These are phyloP conservation scores for Zaprionus bogoriensis DNA, from an alignment of 2,888 invertebrate species.

Conservation along the genomic window DNA sequence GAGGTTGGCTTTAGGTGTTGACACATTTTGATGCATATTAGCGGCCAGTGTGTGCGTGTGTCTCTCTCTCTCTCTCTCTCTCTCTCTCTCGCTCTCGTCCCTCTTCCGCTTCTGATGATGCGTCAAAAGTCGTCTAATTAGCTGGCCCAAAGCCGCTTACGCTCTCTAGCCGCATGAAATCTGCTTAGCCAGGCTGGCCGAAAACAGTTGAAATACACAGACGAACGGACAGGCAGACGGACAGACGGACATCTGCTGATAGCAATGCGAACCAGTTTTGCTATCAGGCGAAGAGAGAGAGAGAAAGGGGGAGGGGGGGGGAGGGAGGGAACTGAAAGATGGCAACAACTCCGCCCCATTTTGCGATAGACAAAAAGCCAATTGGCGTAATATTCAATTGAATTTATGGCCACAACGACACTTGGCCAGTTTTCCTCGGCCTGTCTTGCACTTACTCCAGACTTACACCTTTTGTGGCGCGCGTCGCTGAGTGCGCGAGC, in stretches of 20 bases:
- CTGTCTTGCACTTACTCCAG: constrained; percentile 10
- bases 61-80: background rate
- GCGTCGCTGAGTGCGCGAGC: background rate
- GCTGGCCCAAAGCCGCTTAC: constrained; percentile 73
- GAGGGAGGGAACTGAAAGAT: too few species aligned
- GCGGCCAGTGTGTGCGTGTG: constrained; percentile 37
- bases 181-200: constrained; percentile 59
- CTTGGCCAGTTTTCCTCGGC: constrained; percentile 53
- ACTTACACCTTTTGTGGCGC: constrained; percentile 63
- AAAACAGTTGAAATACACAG: constrained; percentile 28
- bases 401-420: constrained; percentile 79
- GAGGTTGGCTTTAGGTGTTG: constrained; percentile 67
- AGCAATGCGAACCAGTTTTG: constrained; percentile 49
- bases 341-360: constrained; percentile 66
- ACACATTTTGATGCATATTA: constrained; percentile 77
- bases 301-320: background rate
- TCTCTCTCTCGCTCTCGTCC: background rate
- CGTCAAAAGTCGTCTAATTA: constrained; percentile 72
- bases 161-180: constrained; percentile 69
- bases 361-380: constrained; percentile 76
- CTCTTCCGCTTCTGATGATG: constrained; percentile 44
- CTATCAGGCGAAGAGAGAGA: constrained; percentile 3
- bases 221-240: too few species aligned
- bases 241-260: constrained; percentile 28
- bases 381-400: constrained; percentile 80